These are phyloP conservation scores for Drosophila ercepeae DNA, from an alignment of 1,140 invertebrate genomes.

Conservation along the genomic window DNA sequence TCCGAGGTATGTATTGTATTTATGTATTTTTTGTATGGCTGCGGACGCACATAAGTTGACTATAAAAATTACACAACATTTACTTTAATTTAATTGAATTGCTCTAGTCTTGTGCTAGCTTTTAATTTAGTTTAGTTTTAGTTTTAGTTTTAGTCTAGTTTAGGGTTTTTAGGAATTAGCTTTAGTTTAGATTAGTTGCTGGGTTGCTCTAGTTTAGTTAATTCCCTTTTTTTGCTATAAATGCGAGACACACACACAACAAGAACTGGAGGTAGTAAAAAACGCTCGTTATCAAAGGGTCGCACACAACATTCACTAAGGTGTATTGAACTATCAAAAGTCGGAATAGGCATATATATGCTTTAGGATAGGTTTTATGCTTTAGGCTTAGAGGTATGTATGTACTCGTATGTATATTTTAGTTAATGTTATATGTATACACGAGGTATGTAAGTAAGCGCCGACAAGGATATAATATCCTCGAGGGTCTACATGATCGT, in stretches of 20 bases:
- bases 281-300: constrained; percentile 46
- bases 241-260: constrained; percentile 78
- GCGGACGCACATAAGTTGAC: constrained; percentile 51
- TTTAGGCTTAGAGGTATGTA: background rate
- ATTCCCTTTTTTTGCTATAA: constrained; percentile 50
- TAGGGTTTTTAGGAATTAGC: constrained; percentile 13
- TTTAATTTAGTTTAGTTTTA: constrained; percentile 27
- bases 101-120: constrained; percentile 44
- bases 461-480: constrained; percentile 15
- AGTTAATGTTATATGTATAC: constrained; percentile 76
- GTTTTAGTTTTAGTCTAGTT: constrained; percentile 19
- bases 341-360: constrained; percentile 33
- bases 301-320: constrained; percentile 74
- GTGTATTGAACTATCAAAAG: constrained; percentile 75
- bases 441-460: constrained; percentile 67
- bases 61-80: constrained; percentile 80
- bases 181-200: constrained; percentile 26
- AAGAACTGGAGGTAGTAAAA: constrained; percentile 77
- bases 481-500: constrained; percentile 41
- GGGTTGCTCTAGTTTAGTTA: constrained; percentile 24
- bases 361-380: constrained; percentile 27
- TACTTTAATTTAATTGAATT: constrained; percentile 59
- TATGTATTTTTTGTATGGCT: constrained; percentile 8
- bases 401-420: constrained; percentile 72
- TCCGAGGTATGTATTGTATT: constrained; percentile 50